Evolutionary conservation across 2,797 vertebrate species (phyloP), one percentile per base, ranked within the genome.

Genomic region (Novumbra hubbsi): DNA sequence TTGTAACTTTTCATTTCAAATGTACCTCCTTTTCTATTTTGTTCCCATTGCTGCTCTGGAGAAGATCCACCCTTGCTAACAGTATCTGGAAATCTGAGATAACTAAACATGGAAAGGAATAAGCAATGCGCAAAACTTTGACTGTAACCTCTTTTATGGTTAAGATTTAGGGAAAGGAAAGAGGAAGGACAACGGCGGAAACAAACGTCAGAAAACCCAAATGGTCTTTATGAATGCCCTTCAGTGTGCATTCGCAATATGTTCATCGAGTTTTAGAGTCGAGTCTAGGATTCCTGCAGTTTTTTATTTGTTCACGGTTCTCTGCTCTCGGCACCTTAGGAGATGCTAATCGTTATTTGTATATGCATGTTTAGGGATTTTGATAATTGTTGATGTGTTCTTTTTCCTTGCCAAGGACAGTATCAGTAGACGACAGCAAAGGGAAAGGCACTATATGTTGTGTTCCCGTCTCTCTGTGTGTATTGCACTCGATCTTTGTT

Each of bases 321-420:
- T 32, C 12, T 78, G 79, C 77, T 83, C 72, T 76, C 67, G 19
- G 69, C 19, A 81, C 90, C 88, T 48, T 74, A 74, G 83, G 88
- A 86, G 78, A 86, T 79, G 79, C 72, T 88, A 90, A 86, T 88
- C 86, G 83, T 88, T 92, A 87, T 90, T 91, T 90, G 86, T 88
- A 72, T 84, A 80, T 80, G 87, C 80, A 82, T 84, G 83, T 89
- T 90, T 85, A 83, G 80, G 78, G 87, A 84, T 87, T 79, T 85
- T 82, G 81, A 88, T 89, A 81, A 80, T 71, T 74, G 73, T 74
- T 83, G 87, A 85, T 89, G 78, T 64, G 14, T 68, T 73, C 85
- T 89, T 38, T 90, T 82, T 76, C 84, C 78, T 81, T 86, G 85
- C 86, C 88, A 90, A 92, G 89, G 88, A 90, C 89, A 91, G n/a